Evolutionary conservation across 1,140 invertebrate species (phyloP), one percentile per base, ranked within the genome.

Genomic region (Asobara japonica): DNA sequence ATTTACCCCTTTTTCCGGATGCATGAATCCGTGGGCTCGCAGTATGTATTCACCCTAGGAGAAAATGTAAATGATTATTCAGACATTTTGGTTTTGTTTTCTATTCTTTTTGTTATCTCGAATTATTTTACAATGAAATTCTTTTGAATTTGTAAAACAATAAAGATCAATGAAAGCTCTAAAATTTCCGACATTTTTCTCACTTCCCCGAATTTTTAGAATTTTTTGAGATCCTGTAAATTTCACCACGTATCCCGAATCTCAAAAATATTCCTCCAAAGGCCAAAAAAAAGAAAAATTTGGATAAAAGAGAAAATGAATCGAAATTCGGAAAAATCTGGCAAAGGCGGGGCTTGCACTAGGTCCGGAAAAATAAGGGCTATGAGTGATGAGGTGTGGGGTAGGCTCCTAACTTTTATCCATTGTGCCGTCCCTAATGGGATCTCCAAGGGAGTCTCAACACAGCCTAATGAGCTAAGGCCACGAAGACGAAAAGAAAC

Each of bases 361-460:
- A 67, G 20, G 36, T 18, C 38, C 1, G n/a, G 20, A 67, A 48
- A 18, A 62, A 56, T 16, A 38, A 66, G 25, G 66, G 38, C 60
- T 81, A 82, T 84, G 82, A 84, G 77, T 77, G 82, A 84, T 84
- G 80, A 76, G 72, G 56, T 71, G 80, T 82, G 79, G 80, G 82
- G 80, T 84, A 84, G 82, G 80, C 83, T 78, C 78, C 82, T 79
- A 78, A 76, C 74, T 84, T 76, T 78, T 65, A 75, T 77, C 78
- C 79, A 83, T 83, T 82, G 83, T 81, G 83, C 78, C 78, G 73
- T 65, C 65, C 27, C 41, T 30, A 38, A 60, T 29, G 48, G 13
- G 65, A 65, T 62, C 65, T 72, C 20, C n/a, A 62, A 61, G 45
- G 48, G 5, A 66, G 31, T 38, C n/a, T n/a, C n/a, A 65, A 60